phyloP scores from a whole-genome alignment of 2,797 vertebrate species.

The Phrynocephalus forsythii region DNA sequence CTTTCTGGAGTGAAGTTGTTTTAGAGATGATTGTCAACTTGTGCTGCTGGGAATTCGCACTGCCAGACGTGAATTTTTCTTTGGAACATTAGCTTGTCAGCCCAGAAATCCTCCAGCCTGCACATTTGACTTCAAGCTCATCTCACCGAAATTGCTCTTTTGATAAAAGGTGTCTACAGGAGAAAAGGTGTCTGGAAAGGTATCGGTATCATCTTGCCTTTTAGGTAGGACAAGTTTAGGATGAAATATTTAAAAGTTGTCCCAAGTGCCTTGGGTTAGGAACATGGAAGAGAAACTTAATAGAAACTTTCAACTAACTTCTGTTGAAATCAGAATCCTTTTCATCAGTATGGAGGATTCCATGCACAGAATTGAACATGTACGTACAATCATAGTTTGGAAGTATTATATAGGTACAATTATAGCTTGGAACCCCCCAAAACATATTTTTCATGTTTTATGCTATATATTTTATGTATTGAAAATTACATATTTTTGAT shows the following conservation, averaged over 20 bases:
- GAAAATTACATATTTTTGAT: too few relatives aligned
- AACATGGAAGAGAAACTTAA: not conserved
- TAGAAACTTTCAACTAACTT: not conserved
- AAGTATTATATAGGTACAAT: too few relatives aligned
- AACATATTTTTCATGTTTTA: too few relatives aligned
- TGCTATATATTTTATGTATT: too few relatives aligned
- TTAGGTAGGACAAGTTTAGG: not conserved
- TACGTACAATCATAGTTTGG: too few relatives aligned
- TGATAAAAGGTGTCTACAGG: not conserved
- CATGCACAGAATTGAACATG: not conserved
- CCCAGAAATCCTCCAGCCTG: not conserved
- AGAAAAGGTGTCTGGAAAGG: not conserved
- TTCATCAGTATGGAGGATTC: not conserved
- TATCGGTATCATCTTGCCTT: not conserved
- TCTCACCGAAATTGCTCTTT: not conserved
- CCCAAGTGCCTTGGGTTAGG: not conserved
- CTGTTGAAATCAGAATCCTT: not conserved
- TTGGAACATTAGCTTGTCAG: not conserved
- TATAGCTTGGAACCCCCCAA: too few relatives aligned
- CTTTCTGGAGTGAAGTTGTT: slow-evolving; percentile 14
- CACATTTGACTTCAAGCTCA: slow-evolving; percentile 4
- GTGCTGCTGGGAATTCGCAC: not conserved
- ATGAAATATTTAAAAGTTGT: not conserved
- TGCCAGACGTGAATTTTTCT: not conserved
- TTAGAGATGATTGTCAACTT: slow-evolving; percentile 10